A percentile compares a stretch with the other conserved stretches of the same genome.
Conservation (phyloP, 2,888 invertebrate species). For the Cryptocephalus moraei region DNA sequence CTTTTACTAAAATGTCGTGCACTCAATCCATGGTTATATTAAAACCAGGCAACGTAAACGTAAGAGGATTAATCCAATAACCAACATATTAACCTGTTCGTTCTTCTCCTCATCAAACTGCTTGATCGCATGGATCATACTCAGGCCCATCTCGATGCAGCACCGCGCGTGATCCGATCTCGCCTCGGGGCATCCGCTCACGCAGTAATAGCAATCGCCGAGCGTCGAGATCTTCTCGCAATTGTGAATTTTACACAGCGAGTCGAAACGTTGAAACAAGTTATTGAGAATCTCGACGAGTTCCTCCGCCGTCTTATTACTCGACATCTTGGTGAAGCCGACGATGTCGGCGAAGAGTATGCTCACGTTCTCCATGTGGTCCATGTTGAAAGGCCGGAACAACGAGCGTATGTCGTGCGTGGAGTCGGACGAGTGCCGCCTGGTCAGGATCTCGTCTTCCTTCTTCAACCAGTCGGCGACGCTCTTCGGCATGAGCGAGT, state of each 20-base stretch:
- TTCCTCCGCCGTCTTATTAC: constrained; percentile 92
- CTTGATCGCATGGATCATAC: constrained; percentile 87
- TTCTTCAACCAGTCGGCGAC: constrained; percentile 79
- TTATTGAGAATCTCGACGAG: constrained; percentile 92
- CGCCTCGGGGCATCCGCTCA: constrained; percentile 88
- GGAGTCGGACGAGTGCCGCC: constrained; percentile 43
- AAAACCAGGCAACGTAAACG: no score
- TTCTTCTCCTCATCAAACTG: constrained; percentile 86
- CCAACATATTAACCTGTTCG: constrained; percentile 78
- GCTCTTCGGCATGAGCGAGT: constrained; percentile 93
- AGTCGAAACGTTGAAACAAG: constrained; percentile 68
- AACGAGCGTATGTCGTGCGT: constrained; percentile 65
- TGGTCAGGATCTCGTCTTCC: constrained; percentile 54
- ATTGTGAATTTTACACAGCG: constrained; percentile 75
- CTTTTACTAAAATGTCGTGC: no score
- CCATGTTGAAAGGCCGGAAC: constrained; percentile 95
- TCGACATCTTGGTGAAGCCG: constrained; percentile 95
- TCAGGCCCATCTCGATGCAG: constrained; percentile 94
- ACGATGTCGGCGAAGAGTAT: constrained; percentile 97
- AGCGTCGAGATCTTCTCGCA: constrained; percentile 97
- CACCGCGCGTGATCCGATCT: constrained; percentile 84
- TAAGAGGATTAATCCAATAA: no score
- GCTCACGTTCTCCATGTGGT: constrained; percentile 90
- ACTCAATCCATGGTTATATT: no score
- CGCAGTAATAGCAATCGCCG: constrained; percentile 89